Conservation (phyloP, 23 tunicate species). For the Ciona savignyi region DNA sequence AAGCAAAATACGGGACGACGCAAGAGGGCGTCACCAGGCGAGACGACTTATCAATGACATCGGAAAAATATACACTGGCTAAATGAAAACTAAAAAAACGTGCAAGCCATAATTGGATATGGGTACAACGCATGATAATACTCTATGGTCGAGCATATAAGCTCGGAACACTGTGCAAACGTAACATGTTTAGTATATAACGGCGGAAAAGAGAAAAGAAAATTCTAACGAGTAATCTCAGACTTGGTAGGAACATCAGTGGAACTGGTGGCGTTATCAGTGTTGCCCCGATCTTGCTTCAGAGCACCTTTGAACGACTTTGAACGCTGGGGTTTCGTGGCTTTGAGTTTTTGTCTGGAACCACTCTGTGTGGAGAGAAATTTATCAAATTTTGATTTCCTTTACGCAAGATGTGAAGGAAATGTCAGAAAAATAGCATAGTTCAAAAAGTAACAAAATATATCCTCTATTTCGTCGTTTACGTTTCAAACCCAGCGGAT, state of each 20-base stretch:
- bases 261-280: not conserved
- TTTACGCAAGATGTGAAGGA: too few species aligned
- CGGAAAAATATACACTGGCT: too few species aligned
- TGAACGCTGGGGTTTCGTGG: constrained; percentile 1
- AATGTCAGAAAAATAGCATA: too few species aligned
- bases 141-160: not conserved
- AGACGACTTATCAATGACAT: too few species aligned
- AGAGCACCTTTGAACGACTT: not conserved
- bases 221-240: not conserved
- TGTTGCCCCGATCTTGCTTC: not conserved
- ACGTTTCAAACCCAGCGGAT: too few species aligned
- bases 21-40: not conserved
- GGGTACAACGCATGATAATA: not conserved
- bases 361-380: not conserved
- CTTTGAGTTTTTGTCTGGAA: not conserved
- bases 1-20: not conserved
- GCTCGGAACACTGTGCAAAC: not conserved
- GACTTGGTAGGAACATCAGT: not conserved
- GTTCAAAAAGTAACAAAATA: too few species aligned
- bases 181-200: too few species aligned
- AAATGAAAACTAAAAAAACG: not conserved
- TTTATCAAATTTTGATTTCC: too few species aligned
- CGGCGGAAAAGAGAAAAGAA: not conserved
- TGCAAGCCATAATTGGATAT: not conserved
- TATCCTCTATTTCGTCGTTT: too few species aligned